A percentile compares a stretch with the other conserved stretches of the same genome.
Conservation (phyloP, 2,888 invertebrate genomes). For the Heliconius cydno region DNA sequence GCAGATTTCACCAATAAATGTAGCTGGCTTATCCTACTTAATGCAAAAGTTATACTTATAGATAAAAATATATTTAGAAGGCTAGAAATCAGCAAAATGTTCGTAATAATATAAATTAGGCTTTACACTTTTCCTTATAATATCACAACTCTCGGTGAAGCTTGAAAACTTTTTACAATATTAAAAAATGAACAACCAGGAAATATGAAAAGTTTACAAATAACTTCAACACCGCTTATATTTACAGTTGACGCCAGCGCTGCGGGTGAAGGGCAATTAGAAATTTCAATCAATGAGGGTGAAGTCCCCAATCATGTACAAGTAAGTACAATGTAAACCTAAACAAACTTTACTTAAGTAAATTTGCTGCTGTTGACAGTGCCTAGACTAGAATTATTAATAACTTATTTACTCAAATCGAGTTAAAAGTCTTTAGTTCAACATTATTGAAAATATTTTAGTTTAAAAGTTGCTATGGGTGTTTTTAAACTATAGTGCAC, state of each 20-base stretch:
- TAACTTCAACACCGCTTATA: slow-evolving; percentile 28
- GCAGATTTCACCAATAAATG: too few relatives aligned
- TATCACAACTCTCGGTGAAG: background rate
- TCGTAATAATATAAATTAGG: background rate
- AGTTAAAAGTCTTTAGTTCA: background rate
- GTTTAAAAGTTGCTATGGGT: background rate
- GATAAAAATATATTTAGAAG: too few relatives aligned
- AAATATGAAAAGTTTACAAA: slow-evolving; percentile 7
- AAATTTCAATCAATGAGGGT: slow-evolving; percentile 99
- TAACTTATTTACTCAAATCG: slow-evolving; percentile 36
- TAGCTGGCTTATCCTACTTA: background rate
- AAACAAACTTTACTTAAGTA: slow-evolving; percentile 44
- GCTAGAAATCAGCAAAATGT: too few relatives aligned
- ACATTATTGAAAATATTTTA: background rate
- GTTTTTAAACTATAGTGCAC: background rate
- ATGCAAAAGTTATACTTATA: background rate
- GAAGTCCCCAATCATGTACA: slow-evolving; percentile 99
- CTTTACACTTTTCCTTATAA: background rate
- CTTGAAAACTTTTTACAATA: background rate
- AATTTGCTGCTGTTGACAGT: slow-evolving; percentile 44
- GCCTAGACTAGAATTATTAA: slow-evolving; percentile 44
- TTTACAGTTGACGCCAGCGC: slow-evolving; percentile 97
- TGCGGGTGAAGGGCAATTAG: slow-evolving; percentile 99
- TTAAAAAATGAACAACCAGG: background rate
- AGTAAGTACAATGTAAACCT: slow-evolving; percentile 60